Base-by-base conservation (phyloP, 2,797 vertebrate genomes). In the Eupleurogrammus muticus region DNA sequence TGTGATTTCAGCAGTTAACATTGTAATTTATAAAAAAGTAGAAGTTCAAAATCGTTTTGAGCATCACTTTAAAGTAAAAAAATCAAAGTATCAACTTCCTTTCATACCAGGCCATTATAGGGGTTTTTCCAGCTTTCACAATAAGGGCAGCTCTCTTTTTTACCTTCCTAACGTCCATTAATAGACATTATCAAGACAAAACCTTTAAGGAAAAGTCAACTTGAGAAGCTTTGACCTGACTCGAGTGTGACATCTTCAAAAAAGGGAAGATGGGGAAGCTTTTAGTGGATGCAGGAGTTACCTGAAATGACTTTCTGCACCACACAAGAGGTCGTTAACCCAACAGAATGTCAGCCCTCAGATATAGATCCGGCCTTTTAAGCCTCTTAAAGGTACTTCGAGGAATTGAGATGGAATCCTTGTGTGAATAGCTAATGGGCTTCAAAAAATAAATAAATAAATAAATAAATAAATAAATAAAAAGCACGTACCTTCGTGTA, bases 401-500 rank as follows among this genome's bases (percentile, higher is more conserved):
- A 19, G 8, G 38, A 40, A 9, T 57, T n/a, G 3, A 10, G 46
- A 58, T 40, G 7, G 3, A 5, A 49, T 47, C 9, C 28, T 32
- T 5, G 17, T 38, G 1, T 38, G 24, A 62, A 21, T 1, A 32
- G 7, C 21, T 60, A 5, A 49, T n/a, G 17, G n/a, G 24, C 5
- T 44, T n/a, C 20, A 19, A 46, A 44, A 28, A 6, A 21, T 3
- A 52, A 1, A 11, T 16, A 58, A 23, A 47, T 1, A 9, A 42
- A 44, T n/a, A n/a, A n/a, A n/a, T n/a, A n/a, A n/a, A n/a, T n/a
- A n/a, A n/a, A n/a, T n/a, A n/a, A n/a, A 34, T 34, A 5, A 56
- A 16, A 67, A 46, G 17, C 4, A 16, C 47, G 5, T 94, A 98
- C 97, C 98, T 95, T 99, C 98, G 28, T 99, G 98, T 36, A 99